phyloP scores from a whole-genome alignment of 2,888 invertebrate species.

The Chalcosyrphus nemorum region DNA sequence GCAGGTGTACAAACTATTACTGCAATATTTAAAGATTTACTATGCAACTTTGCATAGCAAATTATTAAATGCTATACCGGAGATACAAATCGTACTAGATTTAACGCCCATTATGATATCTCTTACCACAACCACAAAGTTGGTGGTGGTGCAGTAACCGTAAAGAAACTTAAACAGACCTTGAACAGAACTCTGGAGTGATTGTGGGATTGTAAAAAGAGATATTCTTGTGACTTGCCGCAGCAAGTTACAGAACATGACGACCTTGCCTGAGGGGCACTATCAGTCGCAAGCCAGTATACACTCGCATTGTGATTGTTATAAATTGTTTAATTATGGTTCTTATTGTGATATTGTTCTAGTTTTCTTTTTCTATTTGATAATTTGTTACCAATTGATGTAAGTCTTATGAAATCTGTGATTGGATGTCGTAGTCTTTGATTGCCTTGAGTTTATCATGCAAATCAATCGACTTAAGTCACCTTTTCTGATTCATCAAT shows the following conservation, averaged over 20 bases:
- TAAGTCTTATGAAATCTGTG: conserved; percentile 12
- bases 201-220: conserved; percentile 54
- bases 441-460: background rate
- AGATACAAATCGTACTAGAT: conserved; percentile 66
- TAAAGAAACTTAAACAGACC: conserved; percentile 38
- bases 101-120: conserved; percentile 65
- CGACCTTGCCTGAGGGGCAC: conserved; percentile 60
- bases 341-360: conserved; percentile 19
- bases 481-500: background rate
- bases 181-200: conserved; percentile 58
- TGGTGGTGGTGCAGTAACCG: conserved; percentile 41
- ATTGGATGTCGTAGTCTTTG: background rate
- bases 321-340: conserved; percentile 30
- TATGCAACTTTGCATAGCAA: conserved; percentile 43
- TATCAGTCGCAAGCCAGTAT: conserved; percentile 1
- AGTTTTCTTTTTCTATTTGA: background rate
- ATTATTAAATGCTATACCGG: conserved; percentile 58
- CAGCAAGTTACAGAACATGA: conserved; percentile 44
- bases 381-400: background rate
- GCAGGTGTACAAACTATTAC: conserved; percentile 16
- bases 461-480: too few relatives aligned
- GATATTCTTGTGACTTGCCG: conserved; percentile 51
- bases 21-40: conserved; percentile 30
- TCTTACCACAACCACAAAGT: conserved; percentile 40
- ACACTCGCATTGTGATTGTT: conserved; percentile 36